Base-by-base conservation (phyloP, 2,113 vertebrate genomes). In the Corythoichthys intestinalis region DNA sequence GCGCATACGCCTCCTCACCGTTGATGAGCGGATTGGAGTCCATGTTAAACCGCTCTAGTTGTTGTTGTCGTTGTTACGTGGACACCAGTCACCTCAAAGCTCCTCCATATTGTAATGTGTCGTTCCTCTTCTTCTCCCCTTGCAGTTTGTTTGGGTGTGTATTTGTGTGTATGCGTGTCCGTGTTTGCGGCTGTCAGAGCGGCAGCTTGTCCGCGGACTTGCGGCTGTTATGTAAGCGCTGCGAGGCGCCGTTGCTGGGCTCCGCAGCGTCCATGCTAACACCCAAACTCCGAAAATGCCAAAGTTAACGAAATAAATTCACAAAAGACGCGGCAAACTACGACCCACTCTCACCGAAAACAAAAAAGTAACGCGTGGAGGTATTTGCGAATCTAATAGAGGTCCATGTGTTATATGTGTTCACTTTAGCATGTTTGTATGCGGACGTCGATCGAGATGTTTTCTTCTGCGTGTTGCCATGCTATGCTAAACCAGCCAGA, bases 201-300 rank as follows among this genome's bases (percentile, higher is more conserved):
- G 59, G 77, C 78, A 77, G 83, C 70, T 71, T 75, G 72, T 76
- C 62, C 71, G 70, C 70, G 60, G 73, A 62, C 74, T 77, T 76
- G 75, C 66, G 67, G 78, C 28, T 39, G 81, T 91, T 90, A 89
- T 85, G 85, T 90, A 91, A 91, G 77, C 75, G 80, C 74, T 79
- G 77, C 49, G 41, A 79, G 83, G 69, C 65, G 79, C 66, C 57
- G 81, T 79, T 80, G 80, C 73, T 73, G 72, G 74, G 83, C 84
- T 85, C 74, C 81, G 66, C 79, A 76, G 76, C 79, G 79, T 88
- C 90, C 90, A 92, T 92, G 82, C 84, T 86, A 85, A 56, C 69
- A 4, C 34, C 56, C 37, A 2, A 69, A 39, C 28, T 20, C 14
- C 12, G 28, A 10, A 38, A 64, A 2, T 15, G 20, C 15, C 6